Evolutionary conservation across 2,797 vertebrate species (phyloP), one percentile per base, ranked within the genome.

Genomic region (Danio choprae): DNA sequence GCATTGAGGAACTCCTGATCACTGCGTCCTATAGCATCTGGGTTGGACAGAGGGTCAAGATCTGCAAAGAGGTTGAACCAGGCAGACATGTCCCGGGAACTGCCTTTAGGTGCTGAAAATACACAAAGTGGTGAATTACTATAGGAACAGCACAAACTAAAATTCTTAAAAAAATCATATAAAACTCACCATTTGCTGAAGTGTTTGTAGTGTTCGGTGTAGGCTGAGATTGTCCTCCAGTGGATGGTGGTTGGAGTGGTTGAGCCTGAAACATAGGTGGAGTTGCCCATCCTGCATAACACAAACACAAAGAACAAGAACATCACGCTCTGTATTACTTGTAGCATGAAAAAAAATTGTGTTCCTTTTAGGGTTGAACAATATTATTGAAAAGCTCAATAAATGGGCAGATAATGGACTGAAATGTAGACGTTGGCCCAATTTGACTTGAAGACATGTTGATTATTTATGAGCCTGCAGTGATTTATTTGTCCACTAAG

Each of bases 11-110:
- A 89, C 85, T 96, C 91, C 5, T 95, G 92, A 11, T 91, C 94
- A 0, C 92, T 94, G 64, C 93, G 93, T 83, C 94, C 93, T 1
- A 93, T 94, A 82, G 93, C 91, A 55, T 95, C 94, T 12, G 93
- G 92, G 85, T 96, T 96, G 69, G 90, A 95, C 62, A 96, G 94
- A 0, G 95, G 94, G 89, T 95, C 92, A 76, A 95, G 88, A 88
- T 95, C 95, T 67, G 93, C 94, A 65, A 94, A 96, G 67, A 95
- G 92, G 86, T 86, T 94, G 88, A 96, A 94, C 95, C 91, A 90
- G 36, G 92, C 91, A 10, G 94, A 94, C 94, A 94, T 93, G 89
- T 94, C 93, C 86, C 93, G 89, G 69, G 87, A 90, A 36, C 71
- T 89, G 67, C 87, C 85, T 73, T 81, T 87, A 81, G 89, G 65